Conservation (phyloP, 2,888 invertebrate genomes). For the Volucella inanis region DNA sequence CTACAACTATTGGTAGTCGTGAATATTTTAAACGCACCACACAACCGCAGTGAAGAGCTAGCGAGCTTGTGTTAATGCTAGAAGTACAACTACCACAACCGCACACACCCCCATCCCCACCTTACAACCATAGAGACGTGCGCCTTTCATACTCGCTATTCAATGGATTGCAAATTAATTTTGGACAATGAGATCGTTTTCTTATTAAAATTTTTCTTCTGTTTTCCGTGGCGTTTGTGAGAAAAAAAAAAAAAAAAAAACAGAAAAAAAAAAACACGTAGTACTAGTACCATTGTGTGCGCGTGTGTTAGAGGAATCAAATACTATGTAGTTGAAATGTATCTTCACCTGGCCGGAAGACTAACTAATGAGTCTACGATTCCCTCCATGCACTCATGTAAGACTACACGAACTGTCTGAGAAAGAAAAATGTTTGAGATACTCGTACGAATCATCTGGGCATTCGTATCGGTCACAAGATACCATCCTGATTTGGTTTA, state of each 20-base stretch:
- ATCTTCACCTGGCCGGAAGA: conserved; percentile 38
- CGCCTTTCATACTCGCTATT: conserved; percentile 33
- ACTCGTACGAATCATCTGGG: conserved; percentile 18
- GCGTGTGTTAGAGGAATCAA: conserved; percentile 16
- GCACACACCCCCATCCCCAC: conserved; percentile 20
- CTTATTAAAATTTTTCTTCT: conserved; percentile 48
- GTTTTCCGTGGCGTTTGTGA: conserved; percentile 15
- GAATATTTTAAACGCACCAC: conserved; percentile 63
- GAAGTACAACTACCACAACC: conserved; percentile 31
- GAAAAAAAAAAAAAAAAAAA: conserved; percentile 30
- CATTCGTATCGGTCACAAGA: neutral
- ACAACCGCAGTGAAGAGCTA: conserved; percentile 19
- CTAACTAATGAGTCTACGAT: conserved; percentile 1
- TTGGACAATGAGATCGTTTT: conserved; percentile 51
- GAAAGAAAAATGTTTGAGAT: neutral
- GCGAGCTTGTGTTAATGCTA: conserved; percentile 46
- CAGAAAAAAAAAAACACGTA: conserved; percentile 8
- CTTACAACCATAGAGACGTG: conserved; percentile 3
- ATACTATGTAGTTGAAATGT: conserved; percentile 2
- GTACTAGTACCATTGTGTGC: neutral
- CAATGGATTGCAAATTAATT: conserved; percentile 57
- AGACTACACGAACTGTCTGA: neutral
- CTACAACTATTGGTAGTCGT: conserved; percentile 54
- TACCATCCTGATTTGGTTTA: conserved; percentile 1
- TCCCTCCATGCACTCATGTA: neutral